Percentiles rank a stretch among this genome's conserved stretches.
Conservation (phyloP, 2,113 vertebrate species). For the Sakesphorus luctuosus region DNA sequence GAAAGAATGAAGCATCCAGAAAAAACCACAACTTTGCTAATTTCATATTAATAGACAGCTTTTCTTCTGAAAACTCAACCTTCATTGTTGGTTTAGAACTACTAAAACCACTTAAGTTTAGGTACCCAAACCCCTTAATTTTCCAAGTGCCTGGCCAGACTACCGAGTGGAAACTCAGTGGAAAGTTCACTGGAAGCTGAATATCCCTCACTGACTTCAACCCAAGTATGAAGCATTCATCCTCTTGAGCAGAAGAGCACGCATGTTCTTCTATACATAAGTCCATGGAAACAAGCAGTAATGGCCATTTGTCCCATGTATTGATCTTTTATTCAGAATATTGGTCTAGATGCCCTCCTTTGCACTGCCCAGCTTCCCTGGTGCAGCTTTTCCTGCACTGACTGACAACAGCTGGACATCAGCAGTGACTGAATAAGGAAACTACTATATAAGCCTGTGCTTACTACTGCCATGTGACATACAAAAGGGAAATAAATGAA, state of each 20-base stretch:
- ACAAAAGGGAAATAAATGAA: background rate
- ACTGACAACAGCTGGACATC: background rate
- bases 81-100: background rate
- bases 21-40: background rate
- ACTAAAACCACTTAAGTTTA: background rate
- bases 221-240: background rate
- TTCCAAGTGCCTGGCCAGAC: background rate
- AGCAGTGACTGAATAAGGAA: background rate
- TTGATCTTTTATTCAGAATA: background rate
- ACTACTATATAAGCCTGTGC: background rate
- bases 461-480: fast-evolving
- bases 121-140: background rate
- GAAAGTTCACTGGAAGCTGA: background rate
- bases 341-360: background rate
- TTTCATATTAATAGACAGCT: background rate
- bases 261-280: background rate
- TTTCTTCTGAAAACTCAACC: background rate
- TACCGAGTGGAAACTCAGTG: background rate
- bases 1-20: background rate
- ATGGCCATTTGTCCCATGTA: background rate
- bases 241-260: background rate
- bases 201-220: background rate
- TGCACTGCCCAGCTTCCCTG: fast-evolving
- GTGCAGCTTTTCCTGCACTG: background rate
- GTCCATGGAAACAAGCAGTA: background rate